Conservation (phyloP, 1,140 invertebrate species). For the Drosophila tristis region DNA sequence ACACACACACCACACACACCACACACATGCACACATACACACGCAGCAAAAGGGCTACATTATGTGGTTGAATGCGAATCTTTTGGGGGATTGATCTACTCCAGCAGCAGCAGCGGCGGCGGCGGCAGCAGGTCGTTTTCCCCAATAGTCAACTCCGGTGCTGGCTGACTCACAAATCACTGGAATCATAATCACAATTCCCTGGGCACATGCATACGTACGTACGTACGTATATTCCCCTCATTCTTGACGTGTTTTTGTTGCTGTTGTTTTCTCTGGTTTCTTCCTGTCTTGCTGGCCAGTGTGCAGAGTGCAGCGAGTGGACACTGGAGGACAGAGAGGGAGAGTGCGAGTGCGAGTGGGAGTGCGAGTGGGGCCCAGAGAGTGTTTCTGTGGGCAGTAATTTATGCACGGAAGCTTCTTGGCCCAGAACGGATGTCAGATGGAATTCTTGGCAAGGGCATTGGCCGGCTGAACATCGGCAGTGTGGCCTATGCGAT, state of each 20-base stretch:
- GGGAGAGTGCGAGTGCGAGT: not conserved
- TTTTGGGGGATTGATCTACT: not conserved
- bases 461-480: no score
- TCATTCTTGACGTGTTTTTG: slow-evolving; percentile 6
- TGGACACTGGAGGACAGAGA: no score
- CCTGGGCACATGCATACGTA: not conserved
- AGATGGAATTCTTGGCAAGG: slow-evolving; percentile 41
- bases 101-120: not conserved
- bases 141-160: not conserved
- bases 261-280: slow-evolving; percentile 22
- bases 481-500: no score
- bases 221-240: not conserved
- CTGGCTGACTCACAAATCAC: slow-evolving; percentile 9
- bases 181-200: slow-evolving; percentile 5
- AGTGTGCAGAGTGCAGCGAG: no score
- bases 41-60: no score
- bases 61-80: no score
- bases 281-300: slow-evolving; percentile 36
- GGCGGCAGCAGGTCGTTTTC: slow-evolving; percentile 6
- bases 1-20: not conserved
- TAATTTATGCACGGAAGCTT: slow-evolving; percentile 67
- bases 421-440: slow-evolving; percentile 71
- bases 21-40: not conserved
- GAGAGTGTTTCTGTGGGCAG: not conserved
- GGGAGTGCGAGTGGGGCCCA: no score